Evolutionary conservation across 2,113 vertebrate genomes (phyloP).

Genomic region (Pogonocichla stellata): DNA sequence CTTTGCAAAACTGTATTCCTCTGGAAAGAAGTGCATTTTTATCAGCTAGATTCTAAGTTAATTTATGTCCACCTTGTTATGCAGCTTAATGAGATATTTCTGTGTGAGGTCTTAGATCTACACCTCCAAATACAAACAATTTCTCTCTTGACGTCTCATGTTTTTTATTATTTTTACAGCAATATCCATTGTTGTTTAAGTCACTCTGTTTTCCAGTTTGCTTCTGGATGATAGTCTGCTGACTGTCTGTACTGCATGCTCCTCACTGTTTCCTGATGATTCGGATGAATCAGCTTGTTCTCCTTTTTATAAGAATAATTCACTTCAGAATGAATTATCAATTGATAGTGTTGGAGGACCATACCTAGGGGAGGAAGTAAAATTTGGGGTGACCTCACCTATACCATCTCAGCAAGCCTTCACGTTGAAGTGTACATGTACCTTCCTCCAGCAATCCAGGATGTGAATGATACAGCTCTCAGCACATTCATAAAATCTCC

Average conservation of each 20-base stretch:
- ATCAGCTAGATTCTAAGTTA: not conserved
- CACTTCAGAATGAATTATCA: not conserved
- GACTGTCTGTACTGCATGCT: not conserved
- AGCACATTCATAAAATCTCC: not conserved
- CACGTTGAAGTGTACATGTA: not conserved
- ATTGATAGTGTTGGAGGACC: not conserved
- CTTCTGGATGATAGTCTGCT: not conserved
- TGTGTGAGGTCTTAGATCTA: not conserved
- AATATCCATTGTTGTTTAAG: not conserved
- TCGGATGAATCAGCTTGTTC: not conserved
- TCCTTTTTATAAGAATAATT: not conserved
- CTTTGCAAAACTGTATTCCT: not conserved
- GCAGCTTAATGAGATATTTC: not conserved
- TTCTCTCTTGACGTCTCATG: not conserved
- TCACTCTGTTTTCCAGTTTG: not conserved
- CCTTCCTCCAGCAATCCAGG: not conserved
- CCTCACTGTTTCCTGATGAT: not conserved
- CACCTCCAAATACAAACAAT: not conserved
- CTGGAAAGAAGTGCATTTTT: not conserved
- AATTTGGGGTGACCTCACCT: not conserved
- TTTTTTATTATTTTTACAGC: not conserved
- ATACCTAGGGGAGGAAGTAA: not conserved
- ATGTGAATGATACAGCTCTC: not conserved
- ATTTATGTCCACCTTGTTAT: not conserved
- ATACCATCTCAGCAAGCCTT: not conserved